A percentile compares a stretch with the other conserved stretches of the same genome.
These are phyloP conservation scores for Acrocephalus arundinaceus DNA, from an alignment of 2,113 vertebrate species.

Conservation along the genomic window DNA sequence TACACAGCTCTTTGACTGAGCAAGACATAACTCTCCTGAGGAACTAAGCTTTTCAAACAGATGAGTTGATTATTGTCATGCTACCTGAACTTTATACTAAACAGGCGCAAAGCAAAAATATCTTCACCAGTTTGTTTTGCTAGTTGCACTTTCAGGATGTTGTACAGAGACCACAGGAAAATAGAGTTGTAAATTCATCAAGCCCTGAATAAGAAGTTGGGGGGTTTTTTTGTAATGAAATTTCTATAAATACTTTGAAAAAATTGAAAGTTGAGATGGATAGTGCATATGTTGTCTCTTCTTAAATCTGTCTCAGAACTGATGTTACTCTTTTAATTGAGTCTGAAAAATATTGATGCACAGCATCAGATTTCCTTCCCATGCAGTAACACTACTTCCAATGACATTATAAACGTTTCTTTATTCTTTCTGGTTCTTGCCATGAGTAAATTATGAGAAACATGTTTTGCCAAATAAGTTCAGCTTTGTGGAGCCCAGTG, in stretches of 20 bases:
- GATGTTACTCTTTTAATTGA: neutral
- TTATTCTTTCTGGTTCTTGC: neutral
- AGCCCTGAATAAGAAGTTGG: neutral
- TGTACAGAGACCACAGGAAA: neutral
- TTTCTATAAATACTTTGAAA: neutral
- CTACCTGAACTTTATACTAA: neutral
- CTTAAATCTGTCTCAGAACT: conserved; percentile 43
- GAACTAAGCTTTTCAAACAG: neutral
- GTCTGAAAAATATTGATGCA: neutral
- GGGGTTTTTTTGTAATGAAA: neutral
- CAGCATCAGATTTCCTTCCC: neutral
- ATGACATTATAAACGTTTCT: neutral
- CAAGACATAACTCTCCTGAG: neutral
- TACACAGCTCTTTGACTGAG: neutral
- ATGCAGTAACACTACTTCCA: neutral
- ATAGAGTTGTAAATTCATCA: neutral
- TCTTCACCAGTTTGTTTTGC: neutral
- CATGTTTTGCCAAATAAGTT: neutral
- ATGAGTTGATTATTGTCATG: neutral
- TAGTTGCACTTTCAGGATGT: neutral
- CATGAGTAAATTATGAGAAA: neutral
- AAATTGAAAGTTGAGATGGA: neutral
- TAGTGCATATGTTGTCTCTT: neutral
- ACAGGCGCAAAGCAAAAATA: neutral
- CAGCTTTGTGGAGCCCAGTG: neutral